Percentiles rank a stretch among this genome's conserved stretches.
phyloP scores from a whole-genome alignment of 2,797 vertebrate species.

The Chiloscyllium punctatum region DNA sequence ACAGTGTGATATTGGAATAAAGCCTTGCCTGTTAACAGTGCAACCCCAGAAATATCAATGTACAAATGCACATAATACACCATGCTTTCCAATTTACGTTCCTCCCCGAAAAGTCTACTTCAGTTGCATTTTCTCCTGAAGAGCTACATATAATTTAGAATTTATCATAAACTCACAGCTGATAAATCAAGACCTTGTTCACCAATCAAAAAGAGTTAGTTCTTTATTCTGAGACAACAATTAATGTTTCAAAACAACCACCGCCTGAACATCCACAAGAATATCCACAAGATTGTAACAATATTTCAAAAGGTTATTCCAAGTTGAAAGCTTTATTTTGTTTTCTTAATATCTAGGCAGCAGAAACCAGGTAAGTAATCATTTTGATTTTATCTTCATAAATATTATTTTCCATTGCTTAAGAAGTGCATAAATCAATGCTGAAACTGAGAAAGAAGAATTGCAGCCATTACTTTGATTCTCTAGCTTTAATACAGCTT shows the following conservation, averaged over 20 bases:
- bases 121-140: neutral
- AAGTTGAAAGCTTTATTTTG: neutral
- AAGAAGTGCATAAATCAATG: neutral
- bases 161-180: neutral
- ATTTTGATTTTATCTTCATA: neutral
- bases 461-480: neutral
- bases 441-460: neutral
- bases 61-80: neutral
- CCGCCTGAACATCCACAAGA: neutral
- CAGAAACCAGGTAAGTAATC: neutral
- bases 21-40: too few species aligned
- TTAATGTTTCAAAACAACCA: neutral
- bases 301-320: neutral
- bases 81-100: neutral
- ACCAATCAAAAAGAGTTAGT: neutral
- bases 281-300: neutral
- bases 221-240: neutral
- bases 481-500: neutral
- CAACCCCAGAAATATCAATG: too few species aligned
- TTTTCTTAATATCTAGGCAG: neutral
- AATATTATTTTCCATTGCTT: neutral
- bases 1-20: too few species aligned
- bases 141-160: neutral
- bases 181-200: neutral
- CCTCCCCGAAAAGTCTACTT: neutral